phyloP scores from a whole-genome alignment of 1,140 invertebrate species.

The Sitobion miscanthi region DNA sequence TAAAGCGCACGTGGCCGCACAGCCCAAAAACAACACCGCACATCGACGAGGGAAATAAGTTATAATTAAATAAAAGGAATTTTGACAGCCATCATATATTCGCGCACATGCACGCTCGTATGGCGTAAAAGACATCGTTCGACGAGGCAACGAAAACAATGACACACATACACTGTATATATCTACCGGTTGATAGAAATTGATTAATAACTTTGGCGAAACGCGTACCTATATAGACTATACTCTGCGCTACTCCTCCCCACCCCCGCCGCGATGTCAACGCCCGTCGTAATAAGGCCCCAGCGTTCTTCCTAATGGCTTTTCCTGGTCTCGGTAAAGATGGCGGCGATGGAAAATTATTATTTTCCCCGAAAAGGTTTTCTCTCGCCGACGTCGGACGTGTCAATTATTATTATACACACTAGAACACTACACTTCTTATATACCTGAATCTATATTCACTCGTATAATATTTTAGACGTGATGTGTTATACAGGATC shows the following conservation, averaged over 20 bases:
- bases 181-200: slow-evolving; percentile 19
- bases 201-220: slow-evolving; percentile 40
- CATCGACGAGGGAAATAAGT: slow-evolving; percentile 35
- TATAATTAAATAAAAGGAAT: slow-evolving; percentile 54
- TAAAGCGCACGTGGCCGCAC: not conserved
- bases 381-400: not conserved
- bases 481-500: not conserved
- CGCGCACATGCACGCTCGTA: not conserved
- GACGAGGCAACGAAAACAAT: not conserved
- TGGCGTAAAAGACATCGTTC: not conserved
- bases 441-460: not conserved
- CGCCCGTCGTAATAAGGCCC: not conserved
- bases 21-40: not conserved
- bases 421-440: not conserved
- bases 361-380: slow-evolving; percentile 6
- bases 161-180: not conserved
- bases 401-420: slow-evolving; percentile 3
- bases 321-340: slow-evolving; percentile 19
- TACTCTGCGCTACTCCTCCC: not conserved
- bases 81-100: not conserved
- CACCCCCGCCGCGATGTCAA: not conserved
- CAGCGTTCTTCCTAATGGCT: slow-evolving; percentile 8
- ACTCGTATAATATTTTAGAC: not conserved
- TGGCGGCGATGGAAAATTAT: not conserved
- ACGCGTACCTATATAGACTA: slow-evolving; percentile 6